Evolutionary conservation across 2,888 invertebrate species (phyloP).

Genomic region (Scotopteryx bipunctaria): DNA sequence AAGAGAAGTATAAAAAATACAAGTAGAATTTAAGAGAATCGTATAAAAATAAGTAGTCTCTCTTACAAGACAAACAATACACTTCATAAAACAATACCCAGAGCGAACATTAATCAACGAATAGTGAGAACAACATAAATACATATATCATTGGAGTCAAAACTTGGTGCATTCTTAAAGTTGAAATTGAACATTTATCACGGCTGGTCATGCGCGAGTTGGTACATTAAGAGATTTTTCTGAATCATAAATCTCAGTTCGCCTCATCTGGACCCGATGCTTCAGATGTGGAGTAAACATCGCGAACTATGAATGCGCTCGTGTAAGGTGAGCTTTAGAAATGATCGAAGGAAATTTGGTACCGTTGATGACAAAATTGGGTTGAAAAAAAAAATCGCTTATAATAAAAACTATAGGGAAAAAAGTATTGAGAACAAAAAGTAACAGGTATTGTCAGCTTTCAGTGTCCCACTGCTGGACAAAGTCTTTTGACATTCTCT

Average conservation of each 20-base stretch:
- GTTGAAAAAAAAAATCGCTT: not conserved
- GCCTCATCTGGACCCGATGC: conserved; percentile 77
- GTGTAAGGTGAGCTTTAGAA: conserved; percentile 5
- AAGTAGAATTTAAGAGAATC: too few relatives aligned
- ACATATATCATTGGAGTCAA: conserved; percentile 77
- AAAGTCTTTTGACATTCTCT: too few relatives aligned
- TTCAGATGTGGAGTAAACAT: conserved; percentile 72
- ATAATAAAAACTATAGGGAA: too few relatives aligned
- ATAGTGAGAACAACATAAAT: conserved; percentile 64
- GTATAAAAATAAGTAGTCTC: too few relatives aligned
- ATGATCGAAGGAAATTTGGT: not conserved
- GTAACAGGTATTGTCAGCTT: too few relatives aligned
- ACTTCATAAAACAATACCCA: conserved; percentile 26
- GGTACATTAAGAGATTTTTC: conserved; percentile 82
- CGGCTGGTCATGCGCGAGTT: conserved; percentile 70
- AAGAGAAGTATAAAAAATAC: too few relatives aligned
- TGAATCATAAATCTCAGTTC: conserved; percentile 82
- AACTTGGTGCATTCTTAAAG: conserved; percentile 79
- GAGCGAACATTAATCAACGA: conserved; percentile 54
- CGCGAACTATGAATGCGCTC: conserved; percentile 46
- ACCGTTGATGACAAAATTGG: not conserved
- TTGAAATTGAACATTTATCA: conserved; percentile 83
- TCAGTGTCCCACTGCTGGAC: too few relatives aligned
- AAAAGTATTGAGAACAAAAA: too few relatives aligned
- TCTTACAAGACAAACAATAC: conserved; percentile 15